A percentile compares a stretch with the other conserved stretches of the same genome.
Conservation (phyloP, 2,888 invertebrate species). For the Pseudococcus longispinus region DNA sequence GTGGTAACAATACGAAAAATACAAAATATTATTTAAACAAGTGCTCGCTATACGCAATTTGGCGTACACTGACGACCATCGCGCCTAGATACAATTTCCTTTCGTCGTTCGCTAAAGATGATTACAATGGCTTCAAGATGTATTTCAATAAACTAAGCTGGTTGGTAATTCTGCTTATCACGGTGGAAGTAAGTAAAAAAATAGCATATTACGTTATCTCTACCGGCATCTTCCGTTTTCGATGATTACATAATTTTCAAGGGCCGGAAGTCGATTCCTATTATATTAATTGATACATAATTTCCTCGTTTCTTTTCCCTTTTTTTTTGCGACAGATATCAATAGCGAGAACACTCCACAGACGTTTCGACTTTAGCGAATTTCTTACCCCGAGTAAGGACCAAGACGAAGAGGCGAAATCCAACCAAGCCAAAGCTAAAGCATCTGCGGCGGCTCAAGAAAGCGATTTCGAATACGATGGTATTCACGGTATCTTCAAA, state of each 20-base stretch:
- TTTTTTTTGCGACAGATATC: background rate
- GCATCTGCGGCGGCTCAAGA: background rate
- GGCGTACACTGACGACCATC: background rate
- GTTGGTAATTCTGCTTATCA: background rate
- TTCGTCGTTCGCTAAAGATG: background rate
- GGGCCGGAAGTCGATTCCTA: background rate
- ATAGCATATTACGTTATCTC: background rate
- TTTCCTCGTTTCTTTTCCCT: background rate
- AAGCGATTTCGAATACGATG: slow-evolving; percentile 49
- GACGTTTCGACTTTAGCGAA: background rate
- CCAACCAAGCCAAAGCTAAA: background rate
- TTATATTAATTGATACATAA: background rate
- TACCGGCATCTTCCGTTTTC: background rate
- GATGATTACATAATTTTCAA: background rate
- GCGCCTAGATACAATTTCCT: background rate
- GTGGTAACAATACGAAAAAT: background rate
- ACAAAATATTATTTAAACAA: background rate
- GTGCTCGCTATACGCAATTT: background rate
- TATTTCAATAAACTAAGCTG: background rate
- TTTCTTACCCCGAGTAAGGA: slow-evolving; percentile 5
- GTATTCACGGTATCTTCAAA: slow-evolving; percentile 8
- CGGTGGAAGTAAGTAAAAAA: slow-evolving; percentile 12
- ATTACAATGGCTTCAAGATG: slow-evolving; percentile 16
- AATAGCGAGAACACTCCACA: background rate
- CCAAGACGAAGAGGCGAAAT: background rate